Base-by-base conservation (phyloP, 2,113 vertebrate species). In the Puffinus mauretanicus region DNA sequence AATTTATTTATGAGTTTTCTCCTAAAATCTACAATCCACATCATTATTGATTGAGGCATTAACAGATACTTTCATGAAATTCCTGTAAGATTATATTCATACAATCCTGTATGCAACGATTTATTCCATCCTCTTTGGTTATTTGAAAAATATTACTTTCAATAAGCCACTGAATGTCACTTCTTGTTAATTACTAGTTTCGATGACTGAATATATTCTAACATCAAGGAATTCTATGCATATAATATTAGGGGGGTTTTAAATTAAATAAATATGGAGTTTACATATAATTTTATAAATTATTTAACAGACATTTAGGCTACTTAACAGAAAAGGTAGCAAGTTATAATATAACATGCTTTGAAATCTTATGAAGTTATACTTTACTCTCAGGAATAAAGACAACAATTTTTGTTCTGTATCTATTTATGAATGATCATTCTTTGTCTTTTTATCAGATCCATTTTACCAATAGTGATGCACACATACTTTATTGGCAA, bases 141-240 rank as follows among this genome's bases (percentile, higher is more conserved):
- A 85, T 95, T 91, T 92, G 38, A 82, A 96, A 94, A 94, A 85
- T 38, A 40, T 10, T 69, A 38, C 22, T 87, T 96, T 87, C 32
- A 66, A 24, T 71, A 75, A 78, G 6, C 11, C 21, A 46, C 34
- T 38, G 62, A 90, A 64, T 78, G 22, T 73, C 29, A 40, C 13
- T 82, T 54, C 34, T 77, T 79, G 3, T 38, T 90, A 95, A 90
- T 90, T 92, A 67, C 27, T 65, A 24, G 16, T 83, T 91, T 86
- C 2, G 1, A 64, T 69, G 26, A 69, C 44, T 54, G n/a, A 57
- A 67, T 76, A 52, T 32, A 88, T 85, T 76, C 19, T 52, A 61
- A 85, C 16, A 76, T 14, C 27, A 81, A 65, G 6, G 24, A 89
- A 65, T 65, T 72, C 3, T 58, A 42, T 70, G 15, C 5, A 54